Base-by-base conservation (phyloP, 2,113 vertebrate species). In the Serinus canaria region DNA sequence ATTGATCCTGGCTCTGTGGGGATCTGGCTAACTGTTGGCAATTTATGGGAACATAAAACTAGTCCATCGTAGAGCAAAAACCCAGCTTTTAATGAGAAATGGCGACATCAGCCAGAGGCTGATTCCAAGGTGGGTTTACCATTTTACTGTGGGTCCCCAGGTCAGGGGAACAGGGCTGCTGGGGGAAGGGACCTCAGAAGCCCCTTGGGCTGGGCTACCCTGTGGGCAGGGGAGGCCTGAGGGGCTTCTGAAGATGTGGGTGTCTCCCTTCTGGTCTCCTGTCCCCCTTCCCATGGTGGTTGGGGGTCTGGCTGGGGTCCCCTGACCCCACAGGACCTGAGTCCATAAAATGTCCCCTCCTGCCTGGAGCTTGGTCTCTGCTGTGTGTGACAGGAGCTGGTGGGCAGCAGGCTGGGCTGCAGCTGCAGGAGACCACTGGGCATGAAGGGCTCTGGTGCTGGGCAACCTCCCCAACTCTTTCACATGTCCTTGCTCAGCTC, bases 11-110 rank as follows among this genome's bases (percentile, higher is more conserved):
- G 35, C 96, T 92, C 93, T 68, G 91, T 47, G 81, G 96, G 96
- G 94, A 94, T 85, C 94, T 96, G 86, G 90, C 94, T 95, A 97
- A 90, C 95, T 95, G 95, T 96, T 96, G 96, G 90, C 96, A 95
- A 97, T 97, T 98, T 96, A 97, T 95, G 92, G 94, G 50, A 78
- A 52, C 88, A 87, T 94, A 94, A 97, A 97, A 67, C 89, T 46
- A 25, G 73, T 82, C 33, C 91, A 69, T 93, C n/a, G 62, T 56
- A 55, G 2, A 87, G 95, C 79, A 92, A 91, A 95, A 90, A 5
- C 63, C 53, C 46, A 6, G 77, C 89, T 93, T 94, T 89, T 88
- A 89, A 59, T 75, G 73, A 89, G 92, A 82, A 33, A 43, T 13
- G 13, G 94, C 68, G 75, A 83, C 93, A 68, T 44, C 60, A 30